Conservation (phyloP, 2,113 vertebrate genomes). For the Benitochromis conjunctus region DNA sequence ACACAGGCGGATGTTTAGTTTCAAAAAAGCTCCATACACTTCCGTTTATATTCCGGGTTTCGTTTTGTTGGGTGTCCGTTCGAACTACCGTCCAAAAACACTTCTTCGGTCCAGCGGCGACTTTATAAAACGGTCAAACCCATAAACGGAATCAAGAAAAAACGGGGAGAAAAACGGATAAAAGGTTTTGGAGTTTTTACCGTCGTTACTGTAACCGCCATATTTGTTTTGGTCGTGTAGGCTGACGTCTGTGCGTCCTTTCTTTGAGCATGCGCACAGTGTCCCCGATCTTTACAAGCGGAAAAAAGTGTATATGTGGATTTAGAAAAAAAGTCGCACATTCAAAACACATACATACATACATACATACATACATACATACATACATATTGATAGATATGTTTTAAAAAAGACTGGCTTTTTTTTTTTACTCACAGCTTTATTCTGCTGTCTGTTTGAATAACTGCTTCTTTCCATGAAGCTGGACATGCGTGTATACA, state of each 20-base stretch:
- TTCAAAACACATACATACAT: not conserved
- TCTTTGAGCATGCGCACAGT: not conserved
- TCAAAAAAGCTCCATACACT: conserved; percentile 37
- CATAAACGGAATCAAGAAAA: not conserved
- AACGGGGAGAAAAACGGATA: not conserved
- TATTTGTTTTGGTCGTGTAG: conserved; percentile 52
- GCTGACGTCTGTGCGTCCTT: not conserved
- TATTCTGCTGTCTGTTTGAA: conserved; percentile 25
- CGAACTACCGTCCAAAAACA: rapidly evolving
- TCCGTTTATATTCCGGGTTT: conserved; percentile 29
- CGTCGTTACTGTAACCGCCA: conserved; percentile 8
- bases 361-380: no score
- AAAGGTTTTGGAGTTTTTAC: not conserved
- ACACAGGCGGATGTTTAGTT: conserved; percentile 60
- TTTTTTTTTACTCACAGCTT: conserved; percentile 9
- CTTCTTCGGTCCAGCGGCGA: rapidly evolving
- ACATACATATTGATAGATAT: no score
- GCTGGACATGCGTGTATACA: not conserved
- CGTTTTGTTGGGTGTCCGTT: not conserved
- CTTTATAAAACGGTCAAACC: not conserved
- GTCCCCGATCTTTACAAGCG: not conserved
- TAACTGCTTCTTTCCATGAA: not conserved
- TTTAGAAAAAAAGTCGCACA: not conserved
- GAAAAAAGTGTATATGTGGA: not conserved
- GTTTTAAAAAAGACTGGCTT: no score